These are phyloP conservation scores for Argyrosomus regius DNA, from an alignment of 2,797 vertebrate species.

Conservation along the genomic window DNA sequence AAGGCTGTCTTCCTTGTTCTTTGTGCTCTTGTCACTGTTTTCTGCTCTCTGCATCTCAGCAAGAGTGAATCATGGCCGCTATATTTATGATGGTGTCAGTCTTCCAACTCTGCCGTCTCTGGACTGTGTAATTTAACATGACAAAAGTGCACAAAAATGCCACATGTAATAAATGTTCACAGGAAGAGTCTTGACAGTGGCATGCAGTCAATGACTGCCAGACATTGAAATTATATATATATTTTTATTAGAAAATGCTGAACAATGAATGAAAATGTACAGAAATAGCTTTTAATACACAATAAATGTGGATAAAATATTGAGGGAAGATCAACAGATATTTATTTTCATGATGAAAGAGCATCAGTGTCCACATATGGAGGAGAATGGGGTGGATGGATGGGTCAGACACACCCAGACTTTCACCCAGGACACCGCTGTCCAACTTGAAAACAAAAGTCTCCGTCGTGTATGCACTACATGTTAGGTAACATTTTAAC, in stretches of 20 bases:
- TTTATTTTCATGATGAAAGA: neutral
- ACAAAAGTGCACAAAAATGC: conserved; percentile 56
- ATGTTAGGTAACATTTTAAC: no score
- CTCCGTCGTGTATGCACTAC: no score
- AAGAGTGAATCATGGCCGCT: conserved; percentile 42
- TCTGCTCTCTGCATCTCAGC: conserved; percentile 49
- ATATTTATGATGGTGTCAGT: conserved; percentile 68
- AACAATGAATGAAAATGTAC: neutral
- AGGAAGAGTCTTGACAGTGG: conserved; percentile 13
- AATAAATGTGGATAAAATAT: neutral
- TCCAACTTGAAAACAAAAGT: no score
- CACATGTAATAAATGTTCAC: conserved; percentile 16
- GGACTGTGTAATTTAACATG: conserved; percentile 77
- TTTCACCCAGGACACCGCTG: no score
- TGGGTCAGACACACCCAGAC: no score
- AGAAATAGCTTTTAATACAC: neutral
- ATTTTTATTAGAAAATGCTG: neutral
- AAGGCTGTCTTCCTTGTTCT: conserved; percentile 13
- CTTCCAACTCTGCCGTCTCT: conserved; percentile 55
- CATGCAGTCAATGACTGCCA: conserved; percentile 17
- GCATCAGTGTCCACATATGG: no score
- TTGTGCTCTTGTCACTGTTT: conserved; percentile 43
- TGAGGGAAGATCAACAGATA: neutral
- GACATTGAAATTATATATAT: neutral
- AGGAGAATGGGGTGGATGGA: no score